Conservation (phyloP, 2,888 invertebrate genomes). For the Trilocha varians region DNA sequence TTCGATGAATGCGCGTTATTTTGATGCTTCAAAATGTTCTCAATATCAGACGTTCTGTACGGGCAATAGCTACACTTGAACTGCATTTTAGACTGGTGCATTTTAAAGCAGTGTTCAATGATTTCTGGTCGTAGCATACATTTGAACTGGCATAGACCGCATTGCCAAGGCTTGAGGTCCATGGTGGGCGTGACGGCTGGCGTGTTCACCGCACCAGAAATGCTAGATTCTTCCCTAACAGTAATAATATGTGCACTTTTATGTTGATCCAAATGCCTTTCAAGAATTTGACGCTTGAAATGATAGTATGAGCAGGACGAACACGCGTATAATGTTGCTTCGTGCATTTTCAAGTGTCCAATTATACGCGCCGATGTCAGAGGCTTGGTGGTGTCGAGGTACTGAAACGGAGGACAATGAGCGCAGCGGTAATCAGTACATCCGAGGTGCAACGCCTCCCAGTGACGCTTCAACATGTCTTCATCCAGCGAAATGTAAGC, state of each 20-base stretch:
- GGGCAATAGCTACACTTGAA: conserved; percentile 81
- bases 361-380: conserved; percentile 76
- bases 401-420: conserved; percentile 77
- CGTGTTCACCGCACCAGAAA: conserved; percentile 18
- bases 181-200: conserved; percentile 39
- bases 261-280: conserved; percentile 78
- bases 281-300: conserved; percentile 74
- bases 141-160: conserved; percentile 77
- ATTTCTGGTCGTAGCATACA: conserved; percentile 75
- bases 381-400: conserved; percentile 52
- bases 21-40: conserved; percentile 75
- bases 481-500: conserved; percentile 82
- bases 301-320: conserved; percentile 78
- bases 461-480: conserved; percentile 79
- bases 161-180: conserved; percentile 79
- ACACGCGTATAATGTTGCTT: conserved; percentile 81
- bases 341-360: conserved; percentile 84
- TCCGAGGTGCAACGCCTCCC: conserved; percentile 79
- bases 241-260: conserved; percentile 54
- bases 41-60: conserved; percentile 66
- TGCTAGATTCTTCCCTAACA: conserved; percentile 31
- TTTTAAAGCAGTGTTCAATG: conserved; percentile 68
- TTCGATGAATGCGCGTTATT: conserved; percentile 68
- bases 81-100: conserved; percentile 78
- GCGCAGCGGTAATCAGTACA: conserved; percentile 77